Evolutionary conservation across 2,113 vertebrate genomes (phyloP).

Genomic region (Chroicocephalus ridibundus): DNA sequence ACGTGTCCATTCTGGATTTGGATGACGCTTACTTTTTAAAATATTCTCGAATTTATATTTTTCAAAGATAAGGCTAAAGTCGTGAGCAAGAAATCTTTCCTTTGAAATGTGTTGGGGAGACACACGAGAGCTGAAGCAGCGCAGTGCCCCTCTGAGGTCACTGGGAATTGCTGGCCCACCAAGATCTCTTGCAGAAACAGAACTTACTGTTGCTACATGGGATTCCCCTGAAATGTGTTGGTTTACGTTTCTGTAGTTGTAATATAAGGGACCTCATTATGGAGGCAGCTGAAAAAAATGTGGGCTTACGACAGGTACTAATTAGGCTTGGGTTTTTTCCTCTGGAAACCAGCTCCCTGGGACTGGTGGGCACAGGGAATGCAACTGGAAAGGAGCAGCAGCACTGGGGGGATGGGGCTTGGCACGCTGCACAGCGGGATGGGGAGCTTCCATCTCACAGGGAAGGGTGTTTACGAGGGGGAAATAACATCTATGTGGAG

Average conservation of each 20-base stretch:
- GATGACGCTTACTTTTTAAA: not conserved
- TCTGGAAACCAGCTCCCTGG: not conserved
- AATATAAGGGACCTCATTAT: not conserved
- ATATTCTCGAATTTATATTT: not conserved
- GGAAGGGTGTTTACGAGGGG: not conserved
- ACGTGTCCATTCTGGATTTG: not conserved
- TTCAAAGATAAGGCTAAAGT: not conserved
- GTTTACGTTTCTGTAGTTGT: not conserved
- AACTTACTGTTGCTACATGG: not conserved
- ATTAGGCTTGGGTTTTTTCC: not conserved
- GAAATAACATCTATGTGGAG: not conserved
- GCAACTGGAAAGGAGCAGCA: not conserved
- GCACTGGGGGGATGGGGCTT: not conserved
- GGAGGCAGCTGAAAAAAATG: not conserved
- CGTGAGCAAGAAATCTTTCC: not conserved
- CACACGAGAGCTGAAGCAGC: not conserved
- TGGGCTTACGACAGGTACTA: not conserved
- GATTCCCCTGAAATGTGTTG: not conserved
- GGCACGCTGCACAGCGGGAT: not conserved
- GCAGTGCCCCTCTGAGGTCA: not conserved
- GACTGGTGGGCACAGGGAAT: not conserved
- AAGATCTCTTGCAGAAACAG: not conserved
- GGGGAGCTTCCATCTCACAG: not conserved
- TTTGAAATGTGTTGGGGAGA: not conserved
- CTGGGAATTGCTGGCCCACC: not conserved